Percentiles rank a stretch among this genome's conserved stretches.
Conservation (phyloP, 2,888 invertebrate species). For the Acheta domesticus region DNA sequence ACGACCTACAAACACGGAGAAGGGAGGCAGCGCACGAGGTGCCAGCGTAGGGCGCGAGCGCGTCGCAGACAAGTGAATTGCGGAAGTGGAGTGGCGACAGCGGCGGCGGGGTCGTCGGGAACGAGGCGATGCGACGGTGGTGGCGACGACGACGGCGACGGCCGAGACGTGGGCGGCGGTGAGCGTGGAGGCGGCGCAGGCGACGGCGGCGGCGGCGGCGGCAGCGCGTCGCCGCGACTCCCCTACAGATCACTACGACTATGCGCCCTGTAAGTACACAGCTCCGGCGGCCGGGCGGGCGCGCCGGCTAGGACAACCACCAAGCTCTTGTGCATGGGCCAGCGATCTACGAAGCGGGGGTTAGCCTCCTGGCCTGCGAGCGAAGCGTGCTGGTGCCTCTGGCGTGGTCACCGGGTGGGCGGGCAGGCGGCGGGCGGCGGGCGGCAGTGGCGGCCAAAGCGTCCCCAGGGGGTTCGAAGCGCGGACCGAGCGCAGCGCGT, state of each 20-base stretch:
- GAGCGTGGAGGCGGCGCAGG: background rate
- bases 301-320: background rate
- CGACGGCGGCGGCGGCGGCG: background rate
- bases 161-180: background rate
- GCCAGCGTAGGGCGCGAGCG: background rate
- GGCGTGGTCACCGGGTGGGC: background rate
- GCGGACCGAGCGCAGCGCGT: background rate
- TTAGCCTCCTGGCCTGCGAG: no score
- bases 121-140: background rate
- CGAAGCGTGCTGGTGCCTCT: no score
- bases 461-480: background rate
- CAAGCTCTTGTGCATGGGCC: conserved; percentile 1
- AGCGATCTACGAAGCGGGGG: background rate
- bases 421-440: background rate
- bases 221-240: background rate
- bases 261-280: conserved; percentile 1
- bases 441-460: background rate
- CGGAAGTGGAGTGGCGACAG: background rate
- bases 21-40: background rate
- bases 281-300: background rate
- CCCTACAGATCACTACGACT: background rate
- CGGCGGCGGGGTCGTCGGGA: background rate
- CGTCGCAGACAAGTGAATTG: background rate
- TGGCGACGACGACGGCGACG: background rate
- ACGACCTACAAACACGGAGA: no score